Percentiles rank a stretch among this genome's conserved stretches.
These are phyloP conservation scores for Lophura nycthemera DNA, from an alignment of 2,113 vertebrate genomes.

Conservation along the genomic window DNA sequence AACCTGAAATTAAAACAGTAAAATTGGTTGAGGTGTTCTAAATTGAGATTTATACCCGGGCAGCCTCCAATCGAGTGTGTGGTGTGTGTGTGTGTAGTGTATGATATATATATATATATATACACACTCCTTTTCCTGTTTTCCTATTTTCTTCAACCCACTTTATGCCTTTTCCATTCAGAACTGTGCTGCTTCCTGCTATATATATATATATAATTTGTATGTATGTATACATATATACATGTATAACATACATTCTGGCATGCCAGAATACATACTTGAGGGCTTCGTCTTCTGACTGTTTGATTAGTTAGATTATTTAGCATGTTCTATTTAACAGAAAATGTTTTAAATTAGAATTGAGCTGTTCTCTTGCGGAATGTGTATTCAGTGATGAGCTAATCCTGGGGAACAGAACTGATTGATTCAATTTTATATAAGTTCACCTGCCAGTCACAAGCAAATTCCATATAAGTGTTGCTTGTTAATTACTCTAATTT, in stretches of 20 bases:
- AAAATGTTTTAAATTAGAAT: not conserved
- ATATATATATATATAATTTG: too few relatives aligned
- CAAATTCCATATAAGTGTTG: not conserved
- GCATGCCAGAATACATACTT: not conserved
- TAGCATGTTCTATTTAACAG: not conserved
- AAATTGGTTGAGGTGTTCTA: not conserved
- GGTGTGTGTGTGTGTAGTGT: too few relatives aligned
- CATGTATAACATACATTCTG: too few relatives aligned
- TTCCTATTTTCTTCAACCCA: too few relatives aligned
- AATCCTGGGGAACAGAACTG: not conserved
- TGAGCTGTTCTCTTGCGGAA: not conserved
- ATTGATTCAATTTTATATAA: not conserved
- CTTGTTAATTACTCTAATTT: constrained; percentile 19
- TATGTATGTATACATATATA: too few relatives aligned
- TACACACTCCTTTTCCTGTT: too few relatives aligned
- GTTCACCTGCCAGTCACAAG: not conserved
- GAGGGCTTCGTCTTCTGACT: not conserved
- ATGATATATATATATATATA: too few relatives aligned
- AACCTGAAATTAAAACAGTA: not conserved
- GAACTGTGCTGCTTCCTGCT: too few relatives aligned
- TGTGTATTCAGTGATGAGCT: not conserved
- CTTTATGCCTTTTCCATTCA: too few relatives aligned
- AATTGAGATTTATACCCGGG: not conserved
- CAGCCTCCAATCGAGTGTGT: not conserved
- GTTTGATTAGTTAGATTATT: not conserved